Percentiles rank a stretch among this genome's conserved stretches.
Evolutionary conservation across 2,797 vertebrate genomes (phyloP).

Genomic region (Rhinatrema bivittatum): DNA sequence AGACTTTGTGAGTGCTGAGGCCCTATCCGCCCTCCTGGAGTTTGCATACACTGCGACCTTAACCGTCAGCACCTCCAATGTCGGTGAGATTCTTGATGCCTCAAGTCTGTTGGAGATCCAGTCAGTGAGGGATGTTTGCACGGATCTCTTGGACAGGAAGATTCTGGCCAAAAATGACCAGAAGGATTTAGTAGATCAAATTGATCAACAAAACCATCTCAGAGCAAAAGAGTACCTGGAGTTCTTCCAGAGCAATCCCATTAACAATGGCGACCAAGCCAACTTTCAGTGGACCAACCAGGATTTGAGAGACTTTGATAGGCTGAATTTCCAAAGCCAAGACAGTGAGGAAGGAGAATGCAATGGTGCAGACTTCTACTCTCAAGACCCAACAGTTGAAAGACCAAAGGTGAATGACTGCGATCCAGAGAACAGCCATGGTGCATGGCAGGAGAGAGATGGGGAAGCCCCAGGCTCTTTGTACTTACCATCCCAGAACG

Average conservation of each 20-base stretch:
- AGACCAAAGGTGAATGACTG: constrained; percentile 51
- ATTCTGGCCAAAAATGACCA: constrained; percentile 60
- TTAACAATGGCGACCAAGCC: constrained; percentile 70
- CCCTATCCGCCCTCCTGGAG: constrained; percentile 88
- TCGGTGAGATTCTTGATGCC: constrained; percentile 86
- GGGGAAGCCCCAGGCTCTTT: constrained; percentile 53
- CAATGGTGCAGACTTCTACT: constrained; percentile 56
- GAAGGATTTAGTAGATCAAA: constrained; percentile 57
- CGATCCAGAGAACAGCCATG: constrained; percentile 50
- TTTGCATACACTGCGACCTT: constrained; percentile 96
- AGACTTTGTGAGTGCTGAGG: constrained; percentile 87
- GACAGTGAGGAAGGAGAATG: constrained; percentile 70
- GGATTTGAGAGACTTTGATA: constrained; percentile 50
- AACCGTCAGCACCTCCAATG: constrained; percentile 85
- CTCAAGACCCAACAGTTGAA: constrained; percentile 41
- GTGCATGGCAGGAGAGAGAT: constrained; percentile 59
- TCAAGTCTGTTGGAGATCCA: constrained; percentile 88
- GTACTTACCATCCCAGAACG: constrained; percentile 79
- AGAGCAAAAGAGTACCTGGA: constrained; percentile 93
- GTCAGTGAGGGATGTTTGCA: constrained; percentile 88
- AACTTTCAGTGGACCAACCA: constrained; percentile 65
- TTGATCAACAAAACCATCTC: constrained; percentile 81
- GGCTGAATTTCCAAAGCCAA: constrained; percentile 50
- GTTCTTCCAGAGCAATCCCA: constrained; percentile 90
- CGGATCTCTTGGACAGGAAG: constrained; percentile 87